Conservation (phyloP, 1,140 invertebrate genomes). For the Drosophila grimshawi region DNA sequence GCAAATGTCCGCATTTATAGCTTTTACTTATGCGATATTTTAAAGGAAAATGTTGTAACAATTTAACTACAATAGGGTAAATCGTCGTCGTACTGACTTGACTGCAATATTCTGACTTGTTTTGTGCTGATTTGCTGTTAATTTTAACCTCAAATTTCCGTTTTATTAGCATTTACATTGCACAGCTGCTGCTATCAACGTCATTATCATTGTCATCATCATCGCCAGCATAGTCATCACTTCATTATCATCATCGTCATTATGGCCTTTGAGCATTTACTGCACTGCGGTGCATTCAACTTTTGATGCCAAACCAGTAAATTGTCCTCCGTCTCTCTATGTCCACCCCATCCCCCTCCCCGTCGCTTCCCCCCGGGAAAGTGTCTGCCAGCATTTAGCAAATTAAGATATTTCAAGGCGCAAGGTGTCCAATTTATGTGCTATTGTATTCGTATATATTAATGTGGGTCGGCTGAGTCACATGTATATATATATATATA, state of each 20-base stretch:
- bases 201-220: constrained; percentile 9
- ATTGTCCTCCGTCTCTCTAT: constrained; percentile 19
- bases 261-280: constrained; percentile 3
- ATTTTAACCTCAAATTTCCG: constrained; percentile 58
- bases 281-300: constrained; percentile 64
- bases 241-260: constrained; percentile 8
- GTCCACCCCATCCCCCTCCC: background rate
- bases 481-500: background rate
- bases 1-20: too few species aligned
- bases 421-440: constrained; percentile 25
- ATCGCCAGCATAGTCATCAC: constrained; percentile 5
- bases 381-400: constrained; percentile 36
- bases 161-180: constrained; percentile 48
- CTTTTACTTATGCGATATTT: too few species aligned
- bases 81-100: background rate
- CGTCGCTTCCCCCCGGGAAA: background rate
- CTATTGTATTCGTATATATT: background rate
- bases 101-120: background rate
- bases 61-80: background rate
- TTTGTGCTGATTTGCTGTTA: background rate
- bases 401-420: constrained; percentile 30
- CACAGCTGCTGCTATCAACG: constrained; percentile 17
- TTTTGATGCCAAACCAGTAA: constrained; percentile 49
- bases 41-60: too few species aligned
- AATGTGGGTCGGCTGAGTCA: constrained; percentile 2